These are phyloP conservation scores for Cathartes aura DNA, from an alignment of 2,113 vertebrate genomes.

Conservation along the genomic window DNA sequence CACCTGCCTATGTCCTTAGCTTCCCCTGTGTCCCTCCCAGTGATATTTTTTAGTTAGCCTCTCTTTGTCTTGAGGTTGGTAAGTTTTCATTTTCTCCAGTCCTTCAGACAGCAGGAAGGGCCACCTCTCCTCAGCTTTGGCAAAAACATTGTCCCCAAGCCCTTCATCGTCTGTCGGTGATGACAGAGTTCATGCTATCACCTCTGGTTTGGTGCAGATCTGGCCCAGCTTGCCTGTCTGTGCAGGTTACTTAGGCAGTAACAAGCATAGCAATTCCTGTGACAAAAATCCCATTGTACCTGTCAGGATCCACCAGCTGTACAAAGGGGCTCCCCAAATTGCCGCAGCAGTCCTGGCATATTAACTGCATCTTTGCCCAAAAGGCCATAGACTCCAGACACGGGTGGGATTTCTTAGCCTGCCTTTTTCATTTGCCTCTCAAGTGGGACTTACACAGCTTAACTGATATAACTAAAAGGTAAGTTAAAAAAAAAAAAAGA, in stretches of 20 bases:
- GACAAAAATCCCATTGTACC: not conserved
- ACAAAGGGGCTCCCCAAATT: fast-evolving
- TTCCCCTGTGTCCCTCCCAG: not conserved
- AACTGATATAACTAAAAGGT: not conserved
- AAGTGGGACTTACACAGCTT: fast-evolving
- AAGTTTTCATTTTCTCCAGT: not conserved
- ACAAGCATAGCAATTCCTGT: not conserved
- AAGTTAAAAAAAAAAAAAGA: not conserved
- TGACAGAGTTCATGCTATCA: not conserved
- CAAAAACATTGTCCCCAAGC: not conserved
- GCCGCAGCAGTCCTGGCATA: not conserved
- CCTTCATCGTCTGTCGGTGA: not conserved
- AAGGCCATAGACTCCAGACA: not conserved
- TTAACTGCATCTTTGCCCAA: not conserved
- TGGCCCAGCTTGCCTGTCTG: not conserved
- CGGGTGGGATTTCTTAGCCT: not conserved
- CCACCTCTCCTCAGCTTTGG: not conserved
- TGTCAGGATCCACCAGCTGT: not conserved
- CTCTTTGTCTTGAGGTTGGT: not conserved
- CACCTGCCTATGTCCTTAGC: not conserved
- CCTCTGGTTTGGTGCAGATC: not conserved
- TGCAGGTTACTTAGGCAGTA: not conserved
- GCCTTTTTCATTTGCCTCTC: not conserved
- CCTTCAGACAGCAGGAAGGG: not conserved
- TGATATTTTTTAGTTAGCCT: not conserved